Base-by-base conservation (phyloP, 2,888 invertebrate species). In the Altica lythri region DNA sequence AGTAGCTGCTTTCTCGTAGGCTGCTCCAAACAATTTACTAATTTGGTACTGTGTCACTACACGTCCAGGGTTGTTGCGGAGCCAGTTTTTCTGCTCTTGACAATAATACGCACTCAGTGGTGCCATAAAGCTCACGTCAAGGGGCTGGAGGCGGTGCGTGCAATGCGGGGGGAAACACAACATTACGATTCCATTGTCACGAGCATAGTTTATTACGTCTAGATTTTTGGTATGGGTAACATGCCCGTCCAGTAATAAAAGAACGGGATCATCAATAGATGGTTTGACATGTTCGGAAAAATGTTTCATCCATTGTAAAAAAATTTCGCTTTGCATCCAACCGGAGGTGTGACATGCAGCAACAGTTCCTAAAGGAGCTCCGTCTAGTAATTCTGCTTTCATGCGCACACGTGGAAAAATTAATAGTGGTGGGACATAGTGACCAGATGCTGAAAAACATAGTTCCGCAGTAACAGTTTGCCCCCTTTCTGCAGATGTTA, bases 101-200 rank as follows among this genome's bases (percentile, higher is more conserved):
- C n/a, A n/a, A 13, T 32, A 13, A 8, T 32, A 32, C 2, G 8
- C 13, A 8, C 30, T 13, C 4, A 32, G 12, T 3, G 30, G 30
- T 8, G 12, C 13, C 13, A 32, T 32, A 12, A 32, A 32, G 12
- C 4, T 13, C 5, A 32, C 13, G 3, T 32, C 27, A 27, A 27
- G 27, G 2, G 27, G 27, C n/a, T 27, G 27, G 2, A 27, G 9
- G 2, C 27, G n/a, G 8, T 32, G 30, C 2, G 13, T 5, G 8
- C 3, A 12, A 8, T 32, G 13, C 8, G 72, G 69, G 14, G 72
- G 66, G 30, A 72, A 62, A 42, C 69, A 69, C 6, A 73, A 44
- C 10, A 73, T 49, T 14, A 67, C 60, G 4, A 70, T 65, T 6
- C 66, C 63, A 54, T 69, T 59, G 22, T 67, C 61, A 27, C 68